Evolutionary conservation across 2,797 vertebrate genomes (phyloP), one percentile per base, ranked within the genome.

Genomic region (Dallia pectoralis): DNA sequence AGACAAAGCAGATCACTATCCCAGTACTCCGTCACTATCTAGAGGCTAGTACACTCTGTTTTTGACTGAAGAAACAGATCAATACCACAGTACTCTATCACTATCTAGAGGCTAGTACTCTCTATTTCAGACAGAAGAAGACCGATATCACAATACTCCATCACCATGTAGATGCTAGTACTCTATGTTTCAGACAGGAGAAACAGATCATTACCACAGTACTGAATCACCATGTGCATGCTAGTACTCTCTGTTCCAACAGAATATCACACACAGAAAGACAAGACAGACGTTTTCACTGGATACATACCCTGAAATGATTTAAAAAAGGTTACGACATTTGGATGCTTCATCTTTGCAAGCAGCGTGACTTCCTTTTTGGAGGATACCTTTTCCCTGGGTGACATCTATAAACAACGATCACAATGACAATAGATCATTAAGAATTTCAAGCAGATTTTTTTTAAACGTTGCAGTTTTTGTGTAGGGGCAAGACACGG

Each of bases 301-400:
- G n/a, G 56, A 67, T 33, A 76, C 82, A 83, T 79, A 98, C 97
- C 97, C 89, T 95, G 87, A 82, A 96, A 93, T 1, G 96, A 94
- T 14, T 76, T 65, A 74, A 94, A 93, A 90, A 97, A 98, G 12
- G 91, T 71, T 15, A 98, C 96, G 7, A 98, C 95, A 87, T 98
- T 97, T 0, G 94, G 91, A 69, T 99, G 96, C 16, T 94, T 95
- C 96, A 99, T 96, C 85, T 89, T 93, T 1, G 95, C 93, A 79
- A 98, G 88, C 77, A 98, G 91, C 22, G 78, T 80, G 11, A 93
- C 96, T 89, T 98, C 96, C 79, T 96, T 96, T 77, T 89, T 81
- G n/a, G 96, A 95, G 1, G 91, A 92, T 81, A 96, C 95, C 82
- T 92, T 95, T 84, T 95, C 96, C 82, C 81, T 92, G 12, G 70